A percentile compares a stretch with the other conserved stretches of the same genome.
phyloP scores from a whole-genome alignment of 1,140 invertebrate genomes.

The Drosophila elegans region DNA sequence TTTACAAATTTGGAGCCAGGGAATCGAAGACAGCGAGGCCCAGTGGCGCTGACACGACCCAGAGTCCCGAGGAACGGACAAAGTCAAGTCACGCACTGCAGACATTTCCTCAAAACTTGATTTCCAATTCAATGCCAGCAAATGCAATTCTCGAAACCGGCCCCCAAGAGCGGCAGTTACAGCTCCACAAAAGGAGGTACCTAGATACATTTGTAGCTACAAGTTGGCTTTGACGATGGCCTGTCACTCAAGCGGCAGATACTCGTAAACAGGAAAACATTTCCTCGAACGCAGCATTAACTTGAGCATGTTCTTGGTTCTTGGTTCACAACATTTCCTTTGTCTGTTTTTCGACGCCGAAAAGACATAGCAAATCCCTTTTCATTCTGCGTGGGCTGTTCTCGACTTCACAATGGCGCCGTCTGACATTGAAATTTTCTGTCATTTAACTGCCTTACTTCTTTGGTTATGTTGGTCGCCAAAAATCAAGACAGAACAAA shows the following conservation, averaged over 20 bases:
- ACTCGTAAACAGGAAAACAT: conserved; percentile 69
- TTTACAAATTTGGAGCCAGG: conserved; percentile 11
- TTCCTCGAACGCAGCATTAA: conserved; percentile 46
- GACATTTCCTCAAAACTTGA: conserved; percentile 72
- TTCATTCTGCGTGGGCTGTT: conserved; percentile 37
- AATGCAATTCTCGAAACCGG: conserved; percentile 64
- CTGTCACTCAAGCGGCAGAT: conserved; percentile 55
- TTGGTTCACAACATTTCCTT: conserved; percentile 49
- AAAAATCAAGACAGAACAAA: conserved; percentile 56
- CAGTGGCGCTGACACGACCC: conserved; percentile 62
- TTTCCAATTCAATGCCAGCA: conserved; percentile 49
- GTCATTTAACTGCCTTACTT: conserved; percentile 59
- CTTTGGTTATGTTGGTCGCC: conserved; percentile 28
- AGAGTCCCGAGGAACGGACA: conserved; percentile 25
- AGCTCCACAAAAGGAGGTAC: conserved; percentile 60
- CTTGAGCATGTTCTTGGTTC: conserved; percentile 49
- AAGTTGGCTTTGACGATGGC: conserved; percentile 66
- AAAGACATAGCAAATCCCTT: conserved; percentile 26
- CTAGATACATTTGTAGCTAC: conserved; percentile 78
- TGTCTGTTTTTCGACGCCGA: conserved; percentile 20
- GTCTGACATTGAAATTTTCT: conserved; percentile 67
- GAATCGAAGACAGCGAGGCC: conserved; percentile 38
- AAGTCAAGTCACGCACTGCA: conserved; percentile 73
- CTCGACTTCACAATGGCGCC: conserved; percentile 48
- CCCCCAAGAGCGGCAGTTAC: conserved; percentile 55